Evolutionary conservation across 2,797 vertebrate species (phyloP).

Genomic region (Poeciliopsis paucimaculata): DNA sequence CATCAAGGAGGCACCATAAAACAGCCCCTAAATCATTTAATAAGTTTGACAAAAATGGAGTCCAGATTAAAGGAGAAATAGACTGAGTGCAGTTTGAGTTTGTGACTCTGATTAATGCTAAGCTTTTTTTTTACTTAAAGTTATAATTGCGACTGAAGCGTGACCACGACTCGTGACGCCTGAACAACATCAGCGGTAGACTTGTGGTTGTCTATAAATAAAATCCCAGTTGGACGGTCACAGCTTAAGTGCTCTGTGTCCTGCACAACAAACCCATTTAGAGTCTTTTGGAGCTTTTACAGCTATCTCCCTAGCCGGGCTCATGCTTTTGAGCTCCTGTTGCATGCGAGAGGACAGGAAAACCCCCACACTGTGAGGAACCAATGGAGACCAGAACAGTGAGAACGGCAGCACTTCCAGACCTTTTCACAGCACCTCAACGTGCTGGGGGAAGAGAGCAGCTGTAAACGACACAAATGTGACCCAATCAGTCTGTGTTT

Average conservation of each 20-base stretch:
- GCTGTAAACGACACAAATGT: neutral
- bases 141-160: constrained; percentile 2
- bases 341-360: constrained; percentile 13
- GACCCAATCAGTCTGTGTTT: neutral
- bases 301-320: constrained; percentile 1
- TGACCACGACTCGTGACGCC: neutral
- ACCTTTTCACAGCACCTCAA: neutral
- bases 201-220: constrained; percentile 33
- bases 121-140: neutral
- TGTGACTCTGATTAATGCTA: neutral
- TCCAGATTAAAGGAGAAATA: neutral
- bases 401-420: neutral
- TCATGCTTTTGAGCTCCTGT: constrained; percentile 14
- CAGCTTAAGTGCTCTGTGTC: constrained; percentile 17
- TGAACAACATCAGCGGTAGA: constrained; percentile 10
- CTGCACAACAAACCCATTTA: constrained; percentile 25
- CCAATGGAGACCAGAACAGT: constrained; percentile 18
- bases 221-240: constrained; percentile 17
- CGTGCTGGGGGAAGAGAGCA: neutral
- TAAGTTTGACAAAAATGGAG: neutral
- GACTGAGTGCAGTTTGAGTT: neutral
- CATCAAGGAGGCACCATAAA: neutral
- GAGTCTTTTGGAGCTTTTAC: constrained; percentile 21
- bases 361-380: constrained; percentile 9
- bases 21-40: neutral